Evolutionary conservation across 2,797 vertebrate genomes (phyloP), one percentile per base, ranked within the genome.

Genomic region (Fratercula arctica): DNA sequence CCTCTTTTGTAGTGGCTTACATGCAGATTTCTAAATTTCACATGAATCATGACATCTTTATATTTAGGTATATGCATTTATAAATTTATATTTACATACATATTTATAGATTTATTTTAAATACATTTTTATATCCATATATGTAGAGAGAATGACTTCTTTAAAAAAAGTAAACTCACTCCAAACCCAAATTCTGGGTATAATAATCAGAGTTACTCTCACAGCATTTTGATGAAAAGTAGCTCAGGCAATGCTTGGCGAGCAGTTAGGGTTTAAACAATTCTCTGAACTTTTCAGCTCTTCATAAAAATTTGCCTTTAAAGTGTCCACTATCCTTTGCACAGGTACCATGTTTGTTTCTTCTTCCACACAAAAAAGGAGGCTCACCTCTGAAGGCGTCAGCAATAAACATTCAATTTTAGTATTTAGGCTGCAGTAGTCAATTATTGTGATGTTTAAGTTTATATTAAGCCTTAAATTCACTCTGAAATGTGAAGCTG

Each of bases 161-260:
- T 3, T 4, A 29, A 67, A 56, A 76, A 16, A 43, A 4, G 18
- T 75, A 28, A 94, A 79, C 50, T 73, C 66, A 45, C 12, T 85
- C 20, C 29, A 91, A 80, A 57, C 12, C 6, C 66, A 64, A 43
- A 84, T 74, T 80, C 9, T 35, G 35, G 12, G 16, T 31, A 25
- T 13, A 87, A 66, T 26, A 73, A 78, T 53, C 18, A 54, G 31
- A 83, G 43, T 56, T 72, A 82, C 25, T 80, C 41, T 80, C 56
- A 64, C 19, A 63, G 33, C 23, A 72, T 54, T 97, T 76, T 92
- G 69, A 89, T 16, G 37, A 90, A 85, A 90, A 94, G 33, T 63
- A 90, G 67, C 43, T 79, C 54, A 87, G 67, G 45, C 70, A 90
- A 89, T 41, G 59, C 68, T 82, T 91, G 77, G 90, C 74, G 95